phyloP scores from a whole-genome alignment of 2,888 invertebrate genomes.

The Antheraea yamamai region DNA sequence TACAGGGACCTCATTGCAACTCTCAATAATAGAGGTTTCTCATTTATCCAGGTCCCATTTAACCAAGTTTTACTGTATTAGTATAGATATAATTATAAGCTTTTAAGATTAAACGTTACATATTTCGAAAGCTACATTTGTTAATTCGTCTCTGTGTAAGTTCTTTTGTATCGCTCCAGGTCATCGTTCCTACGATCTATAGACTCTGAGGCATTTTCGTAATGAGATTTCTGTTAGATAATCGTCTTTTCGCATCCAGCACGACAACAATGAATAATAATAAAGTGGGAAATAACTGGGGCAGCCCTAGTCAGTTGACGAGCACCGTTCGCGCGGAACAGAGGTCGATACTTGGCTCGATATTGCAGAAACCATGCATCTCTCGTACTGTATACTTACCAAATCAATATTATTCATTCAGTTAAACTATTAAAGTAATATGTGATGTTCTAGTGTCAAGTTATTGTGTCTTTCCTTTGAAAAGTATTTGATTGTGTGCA shows the following conservation, averaged over 20 bases:
- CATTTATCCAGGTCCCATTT: no score
- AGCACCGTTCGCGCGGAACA: slow-evolving; percentile 67
- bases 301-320: slow-evolving; percentile 72
- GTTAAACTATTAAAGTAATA: neutral
- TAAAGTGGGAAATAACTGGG: slow-evolving; percentile 48
- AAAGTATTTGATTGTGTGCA: slow-evolving; percentile 27
- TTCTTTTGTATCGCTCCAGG: neutral
- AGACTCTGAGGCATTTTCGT: slow-evolving; percentile 1
- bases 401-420: neutral
- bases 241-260: neutral
- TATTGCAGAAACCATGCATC: slow-evolving; percentile 48
- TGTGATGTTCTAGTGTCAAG: neutral
- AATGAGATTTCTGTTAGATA: neutral
- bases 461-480: neutral
- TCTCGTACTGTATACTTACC: slow-evolving; percentile 34
- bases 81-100: neutral
- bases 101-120: neutral
- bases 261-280: neutral
- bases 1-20: no score
- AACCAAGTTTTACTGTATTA: no score
- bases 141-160: neutral
- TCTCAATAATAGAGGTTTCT: no score
- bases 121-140: neutral
- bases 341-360: slow-evolving; percentile 40
- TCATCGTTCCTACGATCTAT: neutral